phyloP scores from a whole-genome alignment of 2,113 vertebrate genomes.

The Emydura subglobosa region DNA sequence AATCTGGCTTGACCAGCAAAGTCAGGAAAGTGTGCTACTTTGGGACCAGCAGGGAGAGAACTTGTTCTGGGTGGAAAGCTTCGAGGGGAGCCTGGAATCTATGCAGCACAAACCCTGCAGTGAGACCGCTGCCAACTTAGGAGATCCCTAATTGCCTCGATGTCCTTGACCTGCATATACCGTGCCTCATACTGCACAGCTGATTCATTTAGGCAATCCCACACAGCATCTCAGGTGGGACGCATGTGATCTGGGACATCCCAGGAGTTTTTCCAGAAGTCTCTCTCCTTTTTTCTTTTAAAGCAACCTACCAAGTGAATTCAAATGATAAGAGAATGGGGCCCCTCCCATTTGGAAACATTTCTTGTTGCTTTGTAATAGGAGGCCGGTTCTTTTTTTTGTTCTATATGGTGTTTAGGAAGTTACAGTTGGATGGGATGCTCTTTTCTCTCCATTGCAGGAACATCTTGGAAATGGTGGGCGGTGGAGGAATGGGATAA shows the following conservation, averaged over 20 bases:
- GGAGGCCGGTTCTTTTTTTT: not conserved
- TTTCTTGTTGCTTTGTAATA: not conserved
- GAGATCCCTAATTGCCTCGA: not conserved
- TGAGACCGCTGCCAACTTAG: fast-evolving
- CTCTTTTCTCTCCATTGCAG: not conserved
- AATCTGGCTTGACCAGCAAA: not conserved
- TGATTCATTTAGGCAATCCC: not conserved
- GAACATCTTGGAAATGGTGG: not conserved
- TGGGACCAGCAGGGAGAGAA: not conserved
- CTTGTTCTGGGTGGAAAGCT: not conserved
- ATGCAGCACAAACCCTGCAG: not conserved
- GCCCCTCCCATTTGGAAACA: not conserved
- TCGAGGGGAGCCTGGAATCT: not conserved
- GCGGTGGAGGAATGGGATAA: not conserved
- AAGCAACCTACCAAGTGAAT: not conserved
- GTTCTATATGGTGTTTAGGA: not conserved
- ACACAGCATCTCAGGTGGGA: not conserved
- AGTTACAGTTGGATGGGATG: not conserved
- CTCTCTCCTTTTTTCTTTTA: not conserved
- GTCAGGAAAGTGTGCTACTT: not conserved
- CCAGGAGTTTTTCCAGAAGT: not conserved
- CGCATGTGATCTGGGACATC: not conserved
- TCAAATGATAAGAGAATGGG: not conserved
- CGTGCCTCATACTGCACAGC: not conserved
- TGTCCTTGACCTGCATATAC: not conserved